phyloP scores from a whole-genome alignment of 2,888 invertebrate species.

The Trypoxylon attenuatum region DNA sequence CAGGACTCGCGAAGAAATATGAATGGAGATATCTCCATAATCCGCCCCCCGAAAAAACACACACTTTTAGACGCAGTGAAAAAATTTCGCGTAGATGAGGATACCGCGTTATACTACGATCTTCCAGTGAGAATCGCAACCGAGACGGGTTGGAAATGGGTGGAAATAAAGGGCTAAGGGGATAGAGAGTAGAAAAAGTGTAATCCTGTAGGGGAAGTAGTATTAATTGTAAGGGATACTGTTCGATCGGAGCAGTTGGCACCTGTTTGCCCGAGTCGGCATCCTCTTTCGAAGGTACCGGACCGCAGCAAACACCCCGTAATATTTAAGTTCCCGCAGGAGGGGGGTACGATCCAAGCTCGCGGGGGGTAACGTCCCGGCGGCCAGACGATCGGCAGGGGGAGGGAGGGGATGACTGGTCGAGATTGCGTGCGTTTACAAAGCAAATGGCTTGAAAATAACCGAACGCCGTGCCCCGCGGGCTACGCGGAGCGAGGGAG shows the following conservation, averaged over 20 bases:
- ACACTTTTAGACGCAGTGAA: no score
- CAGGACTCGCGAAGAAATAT: constrained; percentile 40
- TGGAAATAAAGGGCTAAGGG: no score
- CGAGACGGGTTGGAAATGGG: no score
- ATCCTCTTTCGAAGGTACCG: neutral
- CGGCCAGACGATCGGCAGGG: constrained; percentile 18
- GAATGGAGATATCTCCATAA: constrained; percentile 33
- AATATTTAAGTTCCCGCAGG: constrained; percentile 52
- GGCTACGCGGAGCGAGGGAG: constrained; percentile 56
- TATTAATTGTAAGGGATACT: no score
- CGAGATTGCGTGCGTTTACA: constrained; percentile 73
- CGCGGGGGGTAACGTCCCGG: neutral
- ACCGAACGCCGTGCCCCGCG: constrained; percentile 68
- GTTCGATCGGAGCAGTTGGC: constrained; percentile 12
- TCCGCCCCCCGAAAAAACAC: constrained; percentile 9
- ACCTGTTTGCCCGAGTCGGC: constrained; percentile 20
- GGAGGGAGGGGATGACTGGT: constrained; percentile 48
- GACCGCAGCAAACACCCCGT: no score
- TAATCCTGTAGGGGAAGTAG: no score
- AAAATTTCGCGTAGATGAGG: no score
- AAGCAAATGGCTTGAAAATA: constrained; percentile 74
- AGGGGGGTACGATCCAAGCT: constrained; percentile 27
- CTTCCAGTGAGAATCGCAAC: no score
- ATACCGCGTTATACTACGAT: no score
- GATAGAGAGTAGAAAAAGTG: no score